Evolutionary conservation across 2,888 invertebrate genomes (phyloP), one percentile per base, ranked within the genome.

Genomic region (Sceliomorpha sp.): DNA sequence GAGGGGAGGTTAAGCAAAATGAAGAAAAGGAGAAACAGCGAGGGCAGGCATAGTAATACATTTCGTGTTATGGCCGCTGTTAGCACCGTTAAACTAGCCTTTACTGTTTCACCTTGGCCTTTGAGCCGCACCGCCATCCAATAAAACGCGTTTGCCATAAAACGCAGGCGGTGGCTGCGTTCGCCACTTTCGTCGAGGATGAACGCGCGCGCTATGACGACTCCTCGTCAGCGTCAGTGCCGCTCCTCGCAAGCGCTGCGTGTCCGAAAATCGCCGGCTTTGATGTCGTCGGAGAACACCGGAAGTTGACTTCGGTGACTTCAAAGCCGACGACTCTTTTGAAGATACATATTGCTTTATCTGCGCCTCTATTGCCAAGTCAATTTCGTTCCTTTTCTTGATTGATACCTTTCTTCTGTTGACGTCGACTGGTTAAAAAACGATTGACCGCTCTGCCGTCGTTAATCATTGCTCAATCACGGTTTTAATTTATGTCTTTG

Each of bases 51-150:
- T 73, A 73, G 79, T 67, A 80, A 83, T 83, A 83, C 78, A 78
- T 83, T 83, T 77, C 74, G 79, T 81, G 79, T 83, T 82, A 82
- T 74, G 80, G 81, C 76, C 79, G 79, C 82, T 78, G 80, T 83
- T 85, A 83, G 83, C 84, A 81, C 84, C 83, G 84, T 82, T 85
- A 82, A 85, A 81, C 84, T 83, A 82, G 84, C 79, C 80, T 85
- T 86, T 83, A 82, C 81, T 80, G 79, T 81, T 80, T 79, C 80
- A 77, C 76, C 68, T 73, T 76, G 73, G 81, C 84, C 86, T 85
- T 86, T 86, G 83, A 82, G 74, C 69, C 68, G 60, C 60, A 77
- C 84, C 84, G 83, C 77, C 82, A 62, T 69, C 80, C 79, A 81
- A 83, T 84, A 83, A 82, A 85, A 81, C 76, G 77, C 78, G 77